phyloP scores from a whole-genome alignment of 2,113 vertebrate species.

The Corvus hawaiiensis region DNA sequence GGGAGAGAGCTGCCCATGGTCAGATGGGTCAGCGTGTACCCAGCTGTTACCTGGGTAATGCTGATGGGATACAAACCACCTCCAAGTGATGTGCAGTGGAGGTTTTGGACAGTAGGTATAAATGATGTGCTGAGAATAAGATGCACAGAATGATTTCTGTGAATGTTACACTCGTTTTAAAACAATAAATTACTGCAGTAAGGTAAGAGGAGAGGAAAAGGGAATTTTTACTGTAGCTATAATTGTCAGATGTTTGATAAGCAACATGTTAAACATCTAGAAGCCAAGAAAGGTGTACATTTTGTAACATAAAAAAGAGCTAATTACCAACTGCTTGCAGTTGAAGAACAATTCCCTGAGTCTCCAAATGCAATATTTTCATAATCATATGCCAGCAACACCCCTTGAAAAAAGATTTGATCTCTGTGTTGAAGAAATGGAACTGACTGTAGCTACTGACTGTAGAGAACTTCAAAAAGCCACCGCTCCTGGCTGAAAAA shows the following conservation, averaged over 20 bases:
- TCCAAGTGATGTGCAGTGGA: not conserved
- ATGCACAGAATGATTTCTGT: not conserved
- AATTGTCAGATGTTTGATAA: not conserved
- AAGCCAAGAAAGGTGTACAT: not conserved
- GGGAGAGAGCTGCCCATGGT: not conserved
- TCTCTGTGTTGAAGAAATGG: not conserved
- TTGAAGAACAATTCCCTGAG: not conserved
- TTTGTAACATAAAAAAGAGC: not conserved
- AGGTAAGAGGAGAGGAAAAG: not conserved
- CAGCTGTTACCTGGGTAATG: not conserved
- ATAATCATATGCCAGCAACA: not conserved
- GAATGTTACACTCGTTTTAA: not conserved
- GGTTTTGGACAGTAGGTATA: not conserved
- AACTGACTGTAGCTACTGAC: not conserved
- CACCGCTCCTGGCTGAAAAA: not conserved
- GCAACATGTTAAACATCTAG: not conserved
- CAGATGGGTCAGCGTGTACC: rapidly evolving
- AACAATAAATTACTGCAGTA: not conserved
- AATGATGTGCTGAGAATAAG: not conserved
- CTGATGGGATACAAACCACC: not conserved
- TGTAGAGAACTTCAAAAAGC: not conserved
- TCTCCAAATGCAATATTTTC: not conserved
- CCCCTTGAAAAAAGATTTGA: not conserved
- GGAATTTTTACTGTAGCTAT: not conserved
- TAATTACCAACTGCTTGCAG: not conserved